phyloP scores from a whole-genome alignment of 2,888 invertebrate genomes.

The Allacma fusca region DNA sequence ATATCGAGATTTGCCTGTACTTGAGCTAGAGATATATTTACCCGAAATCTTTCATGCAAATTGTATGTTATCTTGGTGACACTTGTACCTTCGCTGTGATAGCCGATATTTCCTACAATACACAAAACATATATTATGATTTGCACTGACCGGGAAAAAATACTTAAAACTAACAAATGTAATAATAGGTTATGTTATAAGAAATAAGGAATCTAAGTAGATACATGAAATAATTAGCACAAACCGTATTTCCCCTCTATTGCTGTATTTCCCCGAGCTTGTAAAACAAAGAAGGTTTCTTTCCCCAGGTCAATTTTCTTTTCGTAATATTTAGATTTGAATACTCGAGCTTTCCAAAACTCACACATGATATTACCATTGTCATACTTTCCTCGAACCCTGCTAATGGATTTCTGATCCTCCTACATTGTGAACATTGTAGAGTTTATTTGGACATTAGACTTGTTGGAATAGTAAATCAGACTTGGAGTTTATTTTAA shows the following conservation, averaged over 20 bases:
- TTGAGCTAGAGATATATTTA: no score
- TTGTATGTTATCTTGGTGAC: neutral
- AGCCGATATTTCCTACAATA: conserved; percentile 14
- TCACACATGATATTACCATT: neutral
- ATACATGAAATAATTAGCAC: neutral
- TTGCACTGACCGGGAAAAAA: no score
- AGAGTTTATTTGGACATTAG: neutral
- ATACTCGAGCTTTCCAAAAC: neutral
- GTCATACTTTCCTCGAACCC: neutral
- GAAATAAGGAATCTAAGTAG: no score
- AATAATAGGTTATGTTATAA: no score
- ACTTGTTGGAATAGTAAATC: conserved; percentile 11
- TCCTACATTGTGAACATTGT: no score
- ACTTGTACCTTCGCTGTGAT: conserved; percentile 16
- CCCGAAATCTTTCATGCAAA: neutral
- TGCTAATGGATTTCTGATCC: neutral
- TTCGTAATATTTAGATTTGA: neutral
- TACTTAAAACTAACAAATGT: no score
- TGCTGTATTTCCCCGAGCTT: neutral
- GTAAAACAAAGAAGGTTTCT: neutral
- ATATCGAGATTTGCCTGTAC: no score
- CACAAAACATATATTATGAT: no score
- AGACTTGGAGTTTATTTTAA: neutral
- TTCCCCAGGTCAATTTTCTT: neutral
- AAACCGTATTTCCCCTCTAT: neutral